Evolutionary conservation across 2,888 invertebrate species (phyloP).

Genomic region (Chromoteleia sp.): DNA sequence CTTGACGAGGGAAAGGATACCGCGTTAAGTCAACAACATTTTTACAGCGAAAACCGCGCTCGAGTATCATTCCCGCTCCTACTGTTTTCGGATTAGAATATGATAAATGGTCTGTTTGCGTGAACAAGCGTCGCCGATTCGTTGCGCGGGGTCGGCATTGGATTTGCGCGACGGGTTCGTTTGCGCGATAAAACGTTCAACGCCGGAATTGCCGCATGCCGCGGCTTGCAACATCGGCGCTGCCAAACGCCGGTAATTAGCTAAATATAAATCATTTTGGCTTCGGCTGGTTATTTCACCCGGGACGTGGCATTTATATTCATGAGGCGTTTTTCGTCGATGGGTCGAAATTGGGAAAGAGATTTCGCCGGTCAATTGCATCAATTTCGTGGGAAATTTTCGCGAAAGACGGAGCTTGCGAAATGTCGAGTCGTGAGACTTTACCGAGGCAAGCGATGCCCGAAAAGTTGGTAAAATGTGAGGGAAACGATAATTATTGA

Average conservation of each 20-base stretch:
- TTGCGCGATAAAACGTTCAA: slow-evolving; percentile 22
- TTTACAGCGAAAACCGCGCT: slow-evolving; percentile 18
- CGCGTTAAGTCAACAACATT: slow-evolving; percentile 28
- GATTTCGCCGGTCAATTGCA: neutral
- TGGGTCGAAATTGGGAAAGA: slow-evolving; percentile 20
- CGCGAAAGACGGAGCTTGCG: slow-evolving; percentile 5
- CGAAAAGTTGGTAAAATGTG: neutral
- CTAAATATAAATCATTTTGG: slow-evolving; percentile 44
- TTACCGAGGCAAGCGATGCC: no score
- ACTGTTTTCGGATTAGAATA: slow-evolving; percentile 11
- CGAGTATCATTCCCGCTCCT: slow-evolving; percentile 10
- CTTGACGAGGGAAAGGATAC: slow-evolving; percentile 61
- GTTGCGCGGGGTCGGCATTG: slow-evolving; percentile 25
- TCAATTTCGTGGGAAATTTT: slow-evolving; percentile 39
- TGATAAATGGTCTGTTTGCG: slow-evolving; percentile 26
- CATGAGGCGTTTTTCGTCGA: slow-evolving; percentile 7
- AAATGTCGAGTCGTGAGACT: slow-evolving; percentile 19
- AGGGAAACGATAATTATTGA: no score
- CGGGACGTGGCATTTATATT: slow-evolving; percentile 14
- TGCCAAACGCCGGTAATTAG: slow-evolving; percentile 25
- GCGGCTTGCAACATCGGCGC: slow-evolving; percentile 16
- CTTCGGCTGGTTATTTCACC: neutral
- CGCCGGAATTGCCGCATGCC: slow-evolving; percentile 13
- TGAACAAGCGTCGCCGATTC: slow-evolving; percentile 20
- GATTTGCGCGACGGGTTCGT: slow-evolving; percentile 30